Conservation (phyloP, 2,888 invertebrate species). For the Pammene fasciana region DNA sequence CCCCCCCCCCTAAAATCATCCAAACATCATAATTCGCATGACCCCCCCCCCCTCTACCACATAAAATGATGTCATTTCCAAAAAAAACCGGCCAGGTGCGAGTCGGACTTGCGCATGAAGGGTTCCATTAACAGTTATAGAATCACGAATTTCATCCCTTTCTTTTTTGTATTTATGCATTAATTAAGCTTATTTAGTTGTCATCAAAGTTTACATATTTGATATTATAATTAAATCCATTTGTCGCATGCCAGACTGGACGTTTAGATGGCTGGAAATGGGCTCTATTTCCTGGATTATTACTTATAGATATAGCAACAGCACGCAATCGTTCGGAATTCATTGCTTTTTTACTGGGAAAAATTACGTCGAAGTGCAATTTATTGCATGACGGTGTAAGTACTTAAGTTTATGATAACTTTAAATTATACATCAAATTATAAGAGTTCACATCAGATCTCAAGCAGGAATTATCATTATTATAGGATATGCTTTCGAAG, state of each 20-base stretch:
- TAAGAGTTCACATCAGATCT: not conserved
- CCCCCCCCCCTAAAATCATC: no score
- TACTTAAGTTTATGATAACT: not conserved
- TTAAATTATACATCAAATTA: not conserved
- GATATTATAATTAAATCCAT: not conserved
- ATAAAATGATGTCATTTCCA: no score
- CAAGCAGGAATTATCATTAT: not conserved
- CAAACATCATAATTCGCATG: no score
- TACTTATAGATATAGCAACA: not conserved
- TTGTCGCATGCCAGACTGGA: constrained; percentile 6
- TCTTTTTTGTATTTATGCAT: not conserved
- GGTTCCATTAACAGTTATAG: no score
- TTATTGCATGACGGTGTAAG: constrained; percentile 14
- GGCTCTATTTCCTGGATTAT: constrained; percentile 24
- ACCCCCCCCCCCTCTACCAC: no score
- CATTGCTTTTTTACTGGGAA: not conserved
- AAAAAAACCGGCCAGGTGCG: no score
- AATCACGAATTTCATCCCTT: no score
- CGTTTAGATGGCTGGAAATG: not conserved
- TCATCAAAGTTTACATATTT: not conserved
- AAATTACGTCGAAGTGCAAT: not conserved
- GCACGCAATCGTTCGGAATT: constrained; percentile 19
- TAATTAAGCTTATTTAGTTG: not conserved
- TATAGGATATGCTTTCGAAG: not conserved
- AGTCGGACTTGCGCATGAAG: no score